Conservation (phyloP, 1,140 invertebrate genomes). For the Samia ricini region DNA sequence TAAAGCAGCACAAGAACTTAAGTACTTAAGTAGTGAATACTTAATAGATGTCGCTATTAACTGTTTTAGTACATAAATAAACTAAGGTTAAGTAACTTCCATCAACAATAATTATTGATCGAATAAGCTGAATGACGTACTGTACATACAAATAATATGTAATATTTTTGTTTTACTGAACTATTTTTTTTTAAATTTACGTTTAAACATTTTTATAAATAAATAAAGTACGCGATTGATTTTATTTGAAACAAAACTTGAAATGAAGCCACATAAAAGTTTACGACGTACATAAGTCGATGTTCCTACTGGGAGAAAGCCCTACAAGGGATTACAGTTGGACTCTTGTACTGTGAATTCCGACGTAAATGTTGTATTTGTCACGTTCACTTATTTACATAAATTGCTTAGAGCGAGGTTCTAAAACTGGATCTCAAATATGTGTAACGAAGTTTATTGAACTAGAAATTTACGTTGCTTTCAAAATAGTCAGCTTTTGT, state of each 20-base stretch:
- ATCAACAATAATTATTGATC: too few species aligned
- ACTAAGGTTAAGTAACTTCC: neutral
- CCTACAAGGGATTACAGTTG: slow-evolving; percentile 30
- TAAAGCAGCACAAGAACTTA: neutral
- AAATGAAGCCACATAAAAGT: slow-evolving; percentile 34
- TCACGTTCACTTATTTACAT: slow-evolving; percentile 48
- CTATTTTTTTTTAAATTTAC: too few species aligned
- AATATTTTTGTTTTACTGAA: too few species aligned
- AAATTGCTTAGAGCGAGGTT: slow-evolving; percentile 38
- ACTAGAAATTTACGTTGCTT: slow-evolving; percentile 25
- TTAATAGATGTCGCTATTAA: neutral
- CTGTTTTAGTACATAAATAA: neutral
- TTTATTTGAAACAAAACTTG: neutral
- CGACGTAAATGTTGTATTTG: slow-evolving; percentile 6
- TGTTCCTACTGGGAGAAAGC: slow-evolving; percentile 17
- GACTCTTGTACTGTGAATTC: neutral
- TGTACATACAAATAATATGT: too few species aligned
- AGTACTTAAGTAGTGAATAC: neutral
- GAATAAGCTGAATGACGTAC: too few species aligned
- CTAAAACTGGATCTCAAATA: slow-evolving; percentile 42
- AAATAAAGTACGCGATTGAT: neutral
- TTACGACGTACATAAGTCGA: neutral
- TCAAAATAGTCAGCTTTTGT: neutral
- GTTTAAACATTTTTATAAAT: too few species aligned
- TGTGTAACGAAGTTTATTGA: slow-evolving; percentile 46